These are phyloP conservation scores for Myotis myotis DNA, from an alignment of 2,797 vertebrate species.

Conservation along the genomic window DNA sequence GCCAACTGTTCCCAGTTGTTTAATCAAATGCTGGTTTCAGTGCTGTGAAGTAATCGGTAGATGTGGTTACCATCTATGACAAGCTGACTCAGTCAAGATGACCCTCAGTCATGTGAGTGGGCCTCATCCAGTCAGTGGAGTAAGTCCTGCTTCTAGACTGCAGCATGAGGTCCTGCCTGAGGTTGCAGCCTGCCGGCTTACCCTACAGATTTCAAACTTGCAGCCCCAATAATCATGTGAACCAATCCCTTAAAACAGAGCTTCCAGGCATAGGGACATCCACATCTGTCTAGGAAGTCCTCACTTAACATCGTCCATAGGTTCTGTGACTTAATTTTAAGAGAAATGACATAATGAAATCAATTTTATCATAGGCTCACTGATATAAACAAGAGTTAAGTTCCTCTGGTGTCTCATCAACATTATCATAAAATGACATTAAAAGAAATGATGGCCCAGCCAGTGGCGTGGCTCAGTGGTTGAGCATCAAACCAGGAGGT, in stretches of 20 bases:
- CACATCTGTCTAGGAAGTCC: no score
- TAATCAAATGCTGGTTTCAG: not conserved
- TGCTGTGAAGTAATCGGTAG: no score
- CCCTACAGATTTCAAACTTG: not conserved
- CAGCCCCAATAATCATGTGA: not conserved
- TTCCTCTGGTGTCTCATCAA: not conserved
- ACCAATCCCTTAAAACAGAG: not conserved
- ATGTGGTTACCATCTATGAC: not conserved
- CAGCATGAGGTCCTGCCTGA: no score
- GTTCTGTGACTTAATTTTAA: not conserved
- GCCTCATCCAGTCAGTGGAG: not conserved
- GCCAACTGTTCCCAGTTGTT: not conserved
- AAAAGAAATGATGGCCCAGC: not conserved
- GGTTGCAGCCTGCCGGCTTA: not conserved
- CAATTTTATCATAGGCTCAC: not conserved
- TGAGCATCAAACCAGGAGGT: no score
- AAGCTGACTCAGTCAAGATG: not conserved
- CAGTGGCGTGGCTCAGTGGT: no score
- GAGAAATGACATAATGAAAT: not conserved
- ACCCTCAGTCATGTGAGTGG: rapidly evolving
- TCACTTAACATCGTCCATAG: not conserved
- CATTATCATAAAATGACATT: not conserved
- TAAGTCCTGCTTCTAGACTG: not conserved
- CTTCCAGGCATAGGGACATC: no score
- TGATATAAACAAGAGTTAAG: not conserved